A percentile compares a stretch with the other conserved stretches of the same genome.
Conservation (phyloP, 1,140 invertebrate genomes). For the Magallana gigas region DNA sequence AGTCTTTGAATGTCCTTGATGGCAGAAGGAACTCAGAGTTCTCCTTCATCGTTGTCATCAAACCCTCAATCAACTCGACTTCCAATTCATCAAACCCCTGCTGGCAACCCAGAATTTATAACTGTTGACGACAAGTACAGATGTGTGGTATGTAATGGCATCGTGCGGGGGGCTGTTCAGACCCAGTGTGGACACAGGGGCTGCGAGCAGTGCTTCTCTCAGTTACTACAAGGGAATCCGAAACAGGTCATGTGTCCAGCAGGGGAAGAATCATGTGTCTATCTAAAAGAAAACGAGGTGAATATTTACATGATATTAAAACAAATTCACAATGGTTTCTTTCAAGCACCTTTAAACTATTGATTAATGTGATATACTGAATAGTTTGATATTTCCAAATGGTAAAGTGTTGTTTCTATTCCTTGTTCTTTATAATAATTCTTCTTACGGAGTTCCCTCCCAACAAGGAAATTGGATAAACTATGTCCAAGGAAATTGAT, state of each 20-base stretch:
- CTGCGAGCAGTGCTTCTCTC: constrained; percentile 52
- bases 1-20: background rate
- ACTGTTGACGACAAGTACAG: constrained; percentile 45
- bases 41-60: background rate
- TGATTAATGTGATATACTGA: no score
- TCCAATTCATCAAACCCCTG: constrained; percentile 43
- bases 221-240: constrained; percentile 39
- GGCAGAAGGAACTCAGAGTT: background rate
- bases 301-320: no score
- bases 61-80: background rate
- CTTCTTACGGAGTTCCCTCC: no score
- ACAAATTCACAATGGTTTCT: no score
- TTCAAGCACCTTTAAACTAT: no score
- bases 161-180: constrained; percentile 58
- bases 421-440: no score
- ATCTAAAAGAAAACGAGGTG: constrained; percentile 50
- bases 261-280: constrained; percentile 55
- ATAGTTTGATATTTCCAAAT: no score
- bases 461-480: no score
- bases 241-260: constrained; percentile 48
- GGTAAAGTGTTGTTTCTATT: no score
- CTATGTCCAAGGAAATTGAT: no score
- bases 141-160: constrained; percentile 49
- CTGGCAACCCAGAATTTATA: constrained; percentile 54
- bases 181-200: constrained; percentile 60